These are phyloP conservation scores for Lagocephalus sceleratus DNA, from an alignment of 2,797 vertebrate genomes.

Conservation along the genomic window DNA sequence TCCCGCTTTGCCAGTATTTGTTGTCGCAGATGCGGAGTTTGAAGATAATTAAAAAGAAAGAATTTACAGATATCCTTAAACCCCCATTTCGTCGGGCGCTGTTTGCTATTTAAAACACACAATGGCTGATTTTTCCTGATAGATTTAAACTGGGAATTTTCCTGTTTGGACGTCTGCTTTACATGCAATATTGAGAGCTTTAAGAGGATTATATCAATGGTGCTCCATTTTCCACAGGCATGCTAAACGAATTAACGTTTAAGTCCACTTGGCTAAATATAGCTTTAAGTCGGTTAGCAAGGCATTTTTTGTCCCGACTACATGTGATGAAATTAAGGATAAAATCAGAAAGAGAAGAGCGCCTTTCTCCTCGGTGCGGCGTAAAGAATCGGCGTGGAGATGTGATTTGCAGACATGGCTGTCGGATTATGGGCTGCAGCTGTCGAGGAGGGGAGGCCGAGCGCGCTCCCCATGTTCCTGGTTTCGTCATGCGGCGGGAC, in stretches of 20 bases:
- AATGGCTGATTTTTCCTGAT: conserved; percentile 34
- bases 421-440: conserved; percentile 63
- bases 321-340: conserved; percentile 62
- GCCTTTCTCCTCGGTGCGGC: conserved; percentile 30
- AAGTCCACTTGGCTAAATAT: conserved; percentile 55
- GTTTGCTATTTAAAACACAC: conserved; percentile 33
- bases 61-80: conserved; percentile 12
- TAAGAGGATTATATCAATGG: conserved; percentile 71
- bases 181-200: conserved; percentile 50
- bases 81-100: conserved; percentile 23
- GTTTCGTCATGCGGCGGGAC: conserved; percentile 32
- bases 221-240: conserved; percentile 51
- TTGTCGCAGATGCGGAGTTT: conserved; percentile 26
- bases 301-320: conserved; percentile 48
- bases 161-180: conserved; percentile 46
- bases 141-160: conserved; percentile 30
- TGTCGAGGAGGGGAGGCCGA: conserved; percentile 39
- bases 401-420: conserved; percentile 69
- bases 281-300: conserved; percentile 46
- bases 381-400: conserved; percentile 63
- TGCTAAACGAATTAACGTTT: conserved; percentile 57
- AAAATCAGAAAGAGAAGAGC: conserved; percentile 47
- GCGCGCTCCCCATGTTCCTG: conserved; percentile 23
- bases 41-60: conserved; percentile 27
- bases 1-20: conserved; percentile 26